These are phyloP conservation scores for Bombus difficillimus DNA, from an alignment of 1,140 invertebrate species.

Conservation along the genomic window DNA sequence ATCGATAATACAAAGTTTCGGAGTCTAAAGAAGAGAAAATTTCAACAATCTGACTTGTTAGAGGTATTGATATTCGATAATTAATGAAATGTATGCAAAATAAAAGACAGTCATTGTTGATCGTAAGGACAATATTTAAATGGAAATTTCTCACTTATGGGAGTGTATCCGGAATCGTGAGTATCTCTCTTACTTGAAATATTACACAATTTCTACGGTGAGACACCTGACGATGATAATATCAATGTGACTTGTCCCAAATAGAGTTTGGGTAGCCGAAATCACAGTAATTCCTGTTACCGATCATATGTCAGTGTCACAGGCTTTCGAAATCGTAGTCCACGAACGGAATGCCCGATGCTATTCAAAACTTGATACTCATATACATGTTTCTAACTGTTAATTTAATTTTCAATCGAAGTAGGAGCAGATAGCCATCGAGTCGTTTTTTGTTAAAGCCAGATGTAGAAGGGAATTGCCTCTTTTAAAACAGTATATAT, in stretches of 20 bases:
- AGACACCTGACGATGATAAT: not conserved
- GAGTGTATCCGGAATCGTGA: not conserved
- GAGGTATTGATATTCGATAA: not conserved
- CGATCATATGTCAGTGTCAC: constrained; percentile 14
- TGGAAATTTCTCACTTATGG: not conserved
- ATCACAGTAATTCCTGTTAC: not conserved
- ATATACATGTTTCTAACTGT: not conserved
- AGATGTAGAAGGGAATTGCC: too few relatives aligned
- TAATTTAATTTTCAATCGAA: not conserved
- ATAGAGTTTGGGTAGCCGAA: not conserved
- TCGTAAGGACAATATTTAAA: not conserved
- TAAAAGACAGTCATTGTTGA: not conserved
- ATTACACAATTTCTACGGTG: not conserved
- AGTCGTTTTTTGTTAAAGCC: not conserved
- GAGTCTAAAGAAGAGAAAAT: too few relatives aligned
- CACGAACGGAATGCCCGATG: not conserved
- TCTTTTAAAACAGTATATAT: too few relatives aligned
- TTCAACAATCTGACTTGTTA: not conserved
- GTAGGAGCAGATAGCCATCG: not conserved
- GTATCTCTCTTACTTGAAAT: too few relatives aligned
- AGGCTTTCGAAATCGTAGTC: not conserved
- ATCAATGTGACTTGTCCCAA: not conserved
- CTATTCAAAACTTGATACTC: not conserved
- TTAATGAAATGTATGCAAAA: too few relatives aligned
- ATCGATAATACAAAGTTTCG: not conserved